These are phyloP conservation scores for Mechanitis mazaeus DNA, from an alignment of 2,888 invertebrate species.

Conservation along the genomic window DNA sequence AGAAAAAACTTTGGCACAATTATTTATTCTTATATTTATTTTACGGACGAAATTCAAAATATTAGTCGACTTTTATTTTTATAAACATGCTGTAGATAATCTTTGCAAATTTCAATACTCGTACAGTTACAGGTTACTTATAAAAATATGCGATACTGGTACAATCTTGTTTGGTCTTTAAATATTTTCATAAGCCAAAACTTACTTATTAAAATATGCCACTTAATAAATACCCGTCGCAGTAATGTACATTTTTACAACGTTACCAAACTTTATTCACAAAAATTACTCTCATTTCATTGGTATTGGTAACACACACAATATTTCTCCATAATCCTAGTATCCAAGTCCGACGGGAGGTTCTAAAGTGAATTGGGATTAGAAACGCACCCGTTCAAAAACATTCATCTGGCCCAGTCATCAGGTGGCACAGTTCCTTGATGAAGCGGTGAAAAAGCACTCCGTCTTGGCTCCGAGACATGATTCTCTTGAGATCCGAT, in stretches of 20 bases:
- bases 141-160: slow-evolving; percentile 26
- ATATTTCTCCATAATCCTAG: slow-evolving; percentile 8
- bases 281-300: not conserved
- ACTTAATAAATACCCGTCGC: slow-evolving; percentile 20
- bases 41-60: slow-evolving; percentile 30
- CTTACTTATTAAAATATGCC: slow-evolving; percentile 2
- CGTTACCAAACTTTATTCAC: slow-evolving; percentile 10
- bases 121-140: slow-evolving; percentile 17
- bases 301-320: slow-evolving; percentile 8
- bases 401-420: slow-evolving; percentile 82
- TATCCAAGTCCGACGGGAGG: slow-evolving; percentile 38
- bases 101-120: slow-evolving; percentile 14
- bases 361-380: slow-evolving; percentile 51
- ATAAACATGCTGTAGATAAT: slow-evolving; percentile 20
- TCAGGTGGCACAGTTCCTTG: slow-evolving; percentile 64
- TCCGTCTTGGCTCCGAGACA: slow-evolving; percentile 55
- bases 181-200: not conserved
- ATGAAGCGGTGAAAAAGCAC: slow-evolving; percentile 83
- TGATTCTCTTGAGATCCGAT: slow-evolving; percentile 69
- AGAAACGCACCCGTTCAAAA: slow-evolving; percentile 28
- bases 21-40: slow-evolving; percentile 29
- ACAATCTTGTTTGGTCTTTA: slow-evolving; percentile 26
- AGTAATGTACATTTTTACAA: slow-evolving; percentile 24
- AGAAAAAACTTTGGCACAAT: slow-evolving; percentile 32
- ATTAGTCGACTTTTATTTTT: slow-evolving; percentile 20